These are phyloP conservation scores for Saguinus imperator DNA, from an alignment of 2,113 vertebrate species.

Conservation along the genomic window DNA sequence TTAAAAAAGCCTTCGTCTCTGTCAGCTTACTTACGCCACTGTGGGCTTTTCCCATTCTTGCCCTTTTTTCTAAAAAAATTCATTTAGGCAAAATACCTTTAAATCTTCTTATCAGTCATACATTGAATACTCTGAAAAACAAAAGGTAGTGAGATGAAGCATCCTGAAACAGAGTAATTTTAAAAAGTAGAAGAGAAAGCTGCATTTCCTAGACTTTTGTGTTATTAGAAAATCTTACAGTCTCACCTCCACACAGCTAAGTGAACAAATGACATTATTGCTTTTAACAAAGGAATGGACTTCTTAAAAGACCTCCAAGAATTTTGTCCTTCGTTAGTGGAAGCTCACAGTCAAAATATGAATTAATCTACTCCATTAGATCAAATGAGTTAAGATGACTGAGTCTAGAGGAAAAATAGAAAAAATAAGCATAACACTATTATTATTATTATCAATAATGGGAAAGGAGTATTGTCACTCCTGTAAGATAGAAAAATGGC, in stretches of 20 bases:
- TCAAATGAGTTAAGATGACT: not conserved
- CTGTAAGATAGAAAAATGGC: not conserved
- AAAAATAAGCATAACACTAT: not conserved
- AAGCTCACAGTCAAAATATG: not conserved
- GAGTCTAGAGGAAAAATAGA: not conserved
- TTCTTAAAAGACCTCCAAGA: not conserved
- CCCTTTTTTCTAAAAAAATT: not conserved
- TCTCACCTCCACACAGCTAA: not conserved
- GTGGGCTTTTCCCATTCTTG: not conserved
- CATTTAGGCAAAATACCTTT: not conserved
- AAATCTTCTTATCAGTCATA: not conserved
- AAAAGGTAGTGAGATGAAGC: not conserved
- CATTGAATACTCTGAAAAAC: not conserved
- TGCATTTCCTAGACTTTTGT: not conserved
- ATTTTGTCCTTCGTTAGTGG: not conserved
- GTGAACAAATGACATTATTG: not conserved
- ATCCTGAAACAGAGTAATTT: not conserved
- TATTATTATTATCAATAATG: not conserved
- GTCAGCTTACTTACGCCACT: not conserved
- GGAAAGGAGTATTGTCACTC: not conserved
- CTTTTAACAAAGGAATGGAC: not conserved
- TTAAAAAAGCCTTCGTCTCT: not conserved
- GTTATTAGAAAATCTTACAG: not conserved
- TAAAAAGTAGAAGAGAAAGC: not conserved
- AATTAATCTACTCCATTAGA: not conserved